Conservation (phyloP, 35 echinoderm and acorn worm genomes). For the Lytechinus pictus region DNA sequence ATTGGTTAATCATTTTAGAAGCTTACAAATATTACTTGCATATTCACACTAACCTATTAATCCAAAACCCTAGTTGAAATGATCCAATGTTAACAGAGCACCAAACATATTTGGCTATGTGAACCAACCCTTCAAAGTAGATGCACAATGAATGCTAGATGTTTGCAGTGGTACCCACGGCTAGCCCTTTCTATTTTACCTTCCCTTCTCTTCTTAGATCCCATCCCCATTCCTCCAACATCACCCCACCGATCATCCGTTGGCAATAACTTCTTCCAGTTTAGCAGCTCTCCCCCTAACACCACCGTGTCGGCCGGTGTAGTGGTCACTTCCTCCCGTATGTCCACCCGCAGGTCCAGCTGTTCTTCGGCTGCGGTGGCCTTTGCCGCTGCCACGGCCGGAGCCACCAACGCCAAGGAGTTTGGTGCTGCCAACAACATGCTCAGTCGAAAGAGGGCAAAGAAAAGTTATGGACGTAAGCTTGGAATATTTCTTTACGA, state of each 20-base stretch:
- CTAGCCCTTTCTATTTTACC: not conserved
- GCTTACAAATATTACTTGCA: not conserved
- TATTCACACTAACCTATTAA: not conserved
- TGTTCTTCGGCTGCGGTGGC: constrained; percentile 75
- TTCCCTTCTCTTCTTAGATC: constrained; percentile 5
- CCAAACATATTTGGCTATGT: not conserved
- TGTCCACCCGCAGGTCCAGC: constrained; percentile 93
- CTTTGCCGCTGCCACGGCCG: constrained; percentile 92
- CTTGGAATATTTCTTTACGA: constrained; percentile 3
- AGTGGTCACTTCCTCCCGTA: constrained; percentile 94
- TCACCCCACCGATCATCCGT: not conserved
- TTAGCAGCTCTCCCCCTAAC: constrained; percentile 74
- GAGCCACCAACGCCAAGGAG: constrained; percentile 79
- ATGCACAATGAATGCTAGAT: not conserved
- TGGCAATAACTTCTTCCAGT: constrained; percentile 67
- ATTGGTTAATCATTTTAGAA: not conserved
- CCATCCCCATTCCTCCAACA: constrained; percentile 31
- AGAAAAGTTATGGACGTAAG: constrained; percentile 74
- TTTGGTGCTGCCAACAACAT: constrained; percentile 57
- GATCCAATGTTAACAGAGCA: not conserved
- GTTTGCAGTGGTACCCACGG: not conserved
- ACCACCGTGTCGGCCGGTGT: constrained; percentile 89
- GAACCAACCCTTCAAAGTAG: not conserved
- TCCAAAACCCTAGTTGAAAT: not conserved
- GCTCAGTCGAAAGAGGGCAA: constrained; percentile 54